phyloP scores from a whole-genome alignment of 2,113 vertebrate genomes.

The Hippopotamus amphibius region DNA sequence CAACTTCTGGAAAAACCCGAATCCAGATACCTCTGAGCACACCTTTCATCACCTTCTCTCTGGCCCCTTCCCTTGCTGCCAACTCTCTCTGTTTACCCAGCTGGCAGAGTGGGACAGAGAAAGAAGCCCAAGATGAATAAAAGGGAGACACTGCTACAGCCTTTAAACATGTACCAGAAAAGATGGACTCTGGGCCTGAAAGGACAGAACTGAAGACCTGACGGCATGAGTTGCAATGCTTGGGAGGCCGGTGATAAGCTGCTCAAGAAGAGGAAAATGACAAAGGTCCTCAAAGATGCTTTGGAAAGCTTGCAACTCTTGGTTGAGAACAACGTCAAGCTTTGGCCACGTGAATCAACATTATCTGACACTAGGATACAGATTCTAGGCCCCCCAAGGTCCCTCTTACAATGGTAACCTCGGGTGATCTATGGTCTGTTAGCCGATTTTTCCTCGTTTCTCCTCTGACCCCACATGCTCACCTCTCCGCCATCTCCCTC shows the following conservation, averaged over 20 bases:
- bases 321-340: constrained; percentile 86
- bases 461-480: not conserved
- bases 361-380: constrained; percentile 79
- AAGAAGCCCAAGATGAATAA: constrained; percentile 74
- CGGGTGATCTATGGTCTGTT: not conserved
- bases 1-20: constrained; percentile 81
- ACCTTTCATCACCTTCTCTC: constrained; percentile 64
- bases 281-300: constrained; percentile 76
- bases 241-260: constrained; percentile 61
- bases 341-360: constrained; percentile 82
- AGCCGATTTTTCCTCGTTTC: not conserved
- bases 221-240: constrained; percentile 77
- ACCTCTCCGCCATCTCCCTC: not conserved
- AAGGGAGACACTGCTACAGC: constrained; percentile 51
- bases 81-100: constrained; percentile 9
- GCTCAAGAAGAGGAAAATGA: constrained; percentile 76
- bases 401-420: constrained; percentile 53
- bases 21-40: constrained; percentile 70
- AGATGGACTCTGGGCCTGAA: constrained; percentile 81
- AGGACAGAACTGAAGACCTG: constrained; percentile 80
- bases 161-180: not conserved
- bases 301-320: constrained; percentile 81
- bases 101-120: constrained; percentile 49
- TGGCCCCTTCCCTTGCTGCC: not conserved
- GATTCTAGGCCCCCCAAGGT: constrained; percentile 77